phyloP scores from a whole-genome alignment of 2,113 vertebrate genomes.

The Anguilla rostrata region DNA sequence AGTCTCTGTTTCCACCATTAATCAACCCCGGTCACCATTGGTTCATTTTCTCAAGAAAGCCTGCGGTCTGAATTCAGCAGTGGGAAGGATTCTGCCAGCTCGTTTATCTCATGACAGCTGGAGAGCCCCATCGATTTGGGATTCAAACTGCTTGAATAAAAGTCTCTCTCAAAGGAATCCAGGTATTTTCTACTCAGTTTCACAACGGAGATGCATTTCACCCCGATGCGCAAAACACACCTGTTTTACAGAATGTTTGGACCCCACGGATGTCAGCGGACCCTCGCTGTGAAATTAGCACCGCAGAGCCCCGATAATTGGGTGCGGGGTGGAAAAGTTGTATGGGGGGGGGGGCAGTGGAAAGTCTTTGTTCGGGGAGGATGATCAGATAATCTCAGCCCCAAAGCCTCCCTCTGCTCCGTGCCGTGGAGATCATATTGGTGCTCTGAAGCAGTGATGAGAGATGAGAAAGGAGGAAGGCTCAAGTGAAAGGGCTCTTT shows the following conservation, averaged over 20 bases:
- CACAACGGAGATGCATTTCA: neutral
- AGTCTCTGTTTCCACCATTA: neutral
- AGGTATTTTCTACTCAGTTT: neutral
- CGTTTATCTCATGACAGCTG: neutral
- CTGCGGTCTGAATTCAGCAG: neutral
- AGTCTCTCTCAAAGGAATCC: neutral
- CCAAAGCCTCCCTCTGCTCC: neutral
- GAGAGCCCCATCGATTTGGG: neutral
- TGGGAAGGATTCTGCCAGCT: neutral
- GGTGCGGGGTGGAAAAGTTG: neutral
- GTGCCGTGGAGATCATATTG: constrained; percentile 10
- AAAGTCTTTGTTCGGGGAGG: neutral
- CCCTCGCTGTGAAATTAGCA: neutral
- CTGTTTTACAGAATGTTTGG: neutral
- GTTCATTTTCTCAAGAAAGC: neutral
- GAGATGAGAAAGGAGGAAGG: neutral
- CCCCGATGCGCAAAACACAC: neutral
- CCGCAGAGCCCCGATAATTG: neutral
- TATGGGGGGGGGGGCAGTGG: neutral
- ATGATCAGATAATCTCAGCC: constrained; percentile 19
- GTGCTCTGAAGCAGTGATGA: neutral
- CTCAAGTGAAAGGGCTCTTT: constrained; percentile 15
- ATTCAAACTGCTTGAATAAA: neutral
- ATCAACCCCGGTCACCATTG: neutral
- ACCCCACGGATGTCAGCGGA: neutral